A percentile compares a stretch with the other conserved stretches of the same genome.
Conservation (phyloP, 2,113 vertebrate genomes). For the Onychostoma macrolepis region DNA sequence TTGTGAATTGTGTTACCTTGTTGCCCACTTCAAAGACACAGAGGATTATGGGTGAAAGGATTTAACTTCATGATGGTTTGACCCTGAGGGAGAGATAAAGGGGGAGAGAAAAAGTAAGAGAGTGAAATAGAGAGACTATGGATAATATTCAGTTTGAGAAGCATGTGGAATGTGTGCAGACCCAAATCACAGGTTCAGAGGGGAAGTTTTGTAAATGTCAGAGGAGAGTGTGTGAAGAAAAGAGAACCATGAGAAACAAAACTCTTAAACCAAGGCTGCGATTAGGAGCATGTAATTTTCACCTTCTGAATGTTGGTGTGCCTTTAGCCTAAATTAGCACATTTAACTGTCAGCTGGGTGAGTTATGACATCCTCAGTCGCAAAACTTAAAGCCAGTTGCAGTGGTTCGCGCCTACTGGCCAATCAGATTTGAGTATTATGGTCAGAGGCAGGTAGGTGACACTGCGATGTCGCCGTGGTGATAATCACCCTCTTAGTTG, state of each 20-base stretch:
- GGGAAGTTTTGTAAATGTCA: conserved; percentile 14
- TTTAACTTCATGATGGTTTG: conserved; percentile 52
- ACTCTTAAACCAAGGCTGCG: conserved; percentile 10
- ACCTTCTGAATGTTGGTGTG: conserved; percentile 12
- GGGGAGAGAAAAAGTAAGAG: background rate
- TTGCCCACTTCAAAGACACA: conserved; percentile 52
- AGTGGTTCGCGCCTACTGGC: background rate
- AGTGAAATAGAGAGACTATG: conserved; percentile 3
- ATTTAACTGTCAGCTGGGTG: conserved; percentile 24
- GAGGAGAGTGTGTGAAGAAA: conserved; percentile 19
- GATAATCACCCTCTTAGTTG: conserved; percentile 48
- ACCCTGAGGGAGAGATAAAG: conserved; percentile 34
- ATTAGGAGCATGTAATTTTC: conserved; percentile 31
- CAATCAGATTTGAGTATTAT: conserved; percentile 22
- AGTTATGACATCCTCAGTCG: conserved; percentile 33
- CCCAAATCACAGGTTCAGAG: conserved; percentile 21
- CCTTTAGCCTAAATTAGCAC: conserved; percentile 31
- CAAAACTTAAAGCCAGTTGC: background rate
- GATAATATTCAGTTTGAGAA: conserved; percentile 30
- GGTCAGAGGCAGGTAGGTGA: conserved; percentile 17
- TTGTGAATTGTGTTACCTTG: conserved; percentile 37
- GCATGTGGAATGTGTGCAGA: conserved; percentile 16
- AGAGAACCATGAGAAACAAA: background rate
- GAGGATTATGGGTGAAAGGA: conserved; percentile 53
- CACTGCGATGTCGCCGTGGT: conserved; percentile 42